Percentiles rank a stretch among this genome's conserved stretches.
These are phyloP conservation scores for Holcopasites calliopsidis DNA, from an alignment of 1,140 invertebrate species.

Conservation along the genomic window DNA sequence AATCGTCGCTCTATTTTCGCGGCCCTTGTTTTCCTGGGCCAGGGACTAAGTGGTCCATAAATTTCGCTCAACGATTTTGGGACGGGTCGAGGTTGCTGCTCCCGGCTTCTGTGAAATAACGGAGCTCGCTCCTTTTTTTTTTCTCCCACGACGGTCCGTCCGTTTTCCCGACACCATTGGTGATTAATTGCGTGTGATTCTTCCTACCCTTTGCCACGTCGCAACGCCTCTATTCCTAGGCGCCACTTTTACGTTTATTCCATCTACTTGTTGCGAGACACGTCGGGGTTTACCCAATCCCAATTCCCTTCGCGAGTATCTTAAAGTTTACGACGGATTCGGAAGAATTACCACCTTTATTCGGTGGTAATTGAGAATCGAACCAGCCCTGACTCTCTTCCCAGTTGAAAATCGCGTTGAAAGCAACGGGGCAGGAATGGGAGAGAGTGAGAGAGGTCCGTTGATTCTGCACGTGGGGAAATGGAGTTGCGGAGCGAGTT, in stretches of 20 bases:
- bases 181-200: slow-evolving; percentile 30
- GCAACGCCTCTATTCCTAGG: neutral
- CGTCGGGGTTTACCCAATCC: no score
- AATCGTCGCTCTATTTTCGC: slow-evolving; percentile 49
- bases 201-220: neutral
- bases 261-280: no score
- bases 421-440: no score
- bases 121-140: neutral
- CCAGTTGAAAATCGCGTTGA: neutral
- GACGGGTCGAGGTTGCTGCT: slow-evolving; percentile 3
- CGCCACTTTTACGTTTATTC: neutral
- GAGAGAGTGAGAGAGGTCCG: neutral
- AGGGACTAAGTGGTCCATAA: slow-evolving; percentile 41
- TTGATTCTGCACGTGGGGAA: no score
- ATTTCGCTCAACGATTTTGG: slow-evolving; percentile 47
- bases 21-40: slow-evolving; percentile 20
- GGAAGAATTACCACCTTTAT: neutral
- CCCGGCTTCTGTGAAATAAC: neutral
- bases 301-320: no score
- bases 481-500: neutral
- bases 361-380: neutral
- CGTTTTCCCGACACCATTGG: neutral
- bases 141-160: neutral
- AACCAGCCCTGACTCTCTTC: neutral
- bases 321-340: neutral